Base-by-base conservation (phyloP, 1,140 invertebrate species). In the Magallana angulata region DNA sequence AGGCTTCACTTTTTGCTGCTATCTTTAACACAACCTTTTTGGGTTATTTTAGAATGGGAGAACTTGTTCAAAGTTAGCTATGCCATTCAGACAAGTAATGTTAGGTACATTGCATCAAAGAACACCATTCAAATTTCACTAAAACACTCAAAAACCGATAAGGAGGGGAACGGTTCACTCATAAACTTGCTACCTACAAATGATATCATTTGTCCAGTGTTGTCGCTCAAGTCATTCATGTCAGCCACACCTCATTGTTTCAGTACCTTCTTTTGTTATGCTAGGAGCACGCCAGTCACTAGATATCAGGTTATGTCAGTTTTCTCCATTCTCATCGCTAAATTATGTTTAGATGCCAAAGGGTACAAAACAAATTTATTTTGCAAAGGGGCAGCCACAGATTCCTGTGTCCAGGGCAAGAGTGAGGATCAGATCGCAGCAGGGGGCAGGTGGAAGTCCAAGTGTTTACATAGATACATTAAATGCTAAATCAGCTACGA, bases 1-100 rank as follows among this genome's bases (percentile, higher is more conserved):
- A 86, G 56, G n/a, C 56, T 80, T n/a, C 14, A 12, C 16, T 86
- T 71, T 86, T 80, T 9, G 6, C 71, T 14, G 85, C 85, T 16
- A 30, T 81, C 16, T 86, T 80, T 68, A 57, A 57, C 7, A 24
- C 60, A 24, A 71, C 57, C 18, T 86, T 81, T 84, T 48, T 30
- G 12, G 85, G 48, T 1, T 86, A 58, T 48, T 81, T 86, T 16
- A 80, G 85, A 36, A 60, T 86, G 6, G 85, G 71, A 1, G 85
- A 86, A 14, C 57, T 80, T 60, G 57, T 81, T 16, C 18, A 24
- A 36, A 60, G 30, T 1, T 16, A 57, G 85, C 12, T 0, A 81
- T 59, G 24, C 58, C 62, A 80, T 36, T 48, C 56, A 57, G 6
- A 48, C 36, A 16, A n/a, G 57, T 9, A 14, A 68, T 57, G 36